These are phyloP conservation scores for Lutjanus campechanus DNA, from an alignment of 2,797 vertebrate genomes.

Conservation along the genomic window DNA sequence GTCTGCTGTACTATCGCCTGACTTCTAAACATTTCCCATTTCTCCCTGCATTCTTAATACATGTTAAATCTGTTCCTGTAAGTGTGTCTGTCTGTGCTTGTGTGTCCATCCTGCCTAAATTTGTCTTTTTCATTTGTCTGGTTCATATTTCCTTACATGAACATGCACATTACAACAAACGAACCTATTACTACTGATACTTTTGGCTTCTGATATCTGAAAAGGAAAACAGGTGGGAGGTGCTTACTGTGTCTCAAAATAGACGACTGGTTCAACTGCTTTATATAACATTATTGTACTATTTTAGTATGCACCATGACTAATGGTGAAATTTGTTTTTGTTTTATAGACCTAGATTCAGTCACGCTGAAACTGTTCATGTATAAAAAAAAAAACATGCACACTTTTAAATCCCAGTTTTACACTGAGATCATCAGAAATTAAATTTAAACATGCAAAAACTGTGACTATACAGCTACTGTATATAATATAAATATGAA, in stretches of 20 bases:
- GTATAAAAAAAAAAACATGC: too few relatives aligned
- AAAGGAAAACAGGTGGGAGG: conserved; percentile 2
- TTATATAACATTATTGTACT: background rate
- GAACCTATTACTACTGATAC: background rate
- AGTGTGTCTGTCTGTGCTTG: background rate
- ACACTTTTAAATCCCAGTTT: too few relatives aligned
- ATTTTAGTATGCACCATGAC: background rate
- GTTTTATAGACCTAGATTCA: background rate
- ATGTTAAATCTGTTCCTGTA: background rate
- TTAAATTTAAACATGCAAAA: background rate
- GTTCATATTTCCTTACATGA: background rate
- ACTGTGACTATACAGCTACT: background rate
- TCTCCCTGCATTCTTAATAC: background rate
- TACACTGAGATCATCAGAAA: background rate
- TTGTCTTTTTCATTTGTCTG: background rate
- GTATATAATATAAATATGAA: background rate
- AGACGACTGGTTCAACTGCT: background rate
- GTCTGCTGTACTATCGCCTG: background rate
- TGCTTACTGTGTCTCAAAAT: conserved; percentile 3
- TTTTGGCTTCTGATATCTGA: background rate
- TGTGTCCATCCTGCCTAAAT: background rate
- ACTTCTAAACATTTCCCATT: background rate
- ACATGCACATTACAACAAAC: background rate
- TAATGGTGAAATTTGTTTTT: background rate
- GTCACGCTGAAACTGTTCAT: background rate